A percentile compares a stretch with the other conserved stretches of the same genome.
Conservation (phyloP, 2,797 vertebrate species). For the Rhinogobio ventralis region DNA sequence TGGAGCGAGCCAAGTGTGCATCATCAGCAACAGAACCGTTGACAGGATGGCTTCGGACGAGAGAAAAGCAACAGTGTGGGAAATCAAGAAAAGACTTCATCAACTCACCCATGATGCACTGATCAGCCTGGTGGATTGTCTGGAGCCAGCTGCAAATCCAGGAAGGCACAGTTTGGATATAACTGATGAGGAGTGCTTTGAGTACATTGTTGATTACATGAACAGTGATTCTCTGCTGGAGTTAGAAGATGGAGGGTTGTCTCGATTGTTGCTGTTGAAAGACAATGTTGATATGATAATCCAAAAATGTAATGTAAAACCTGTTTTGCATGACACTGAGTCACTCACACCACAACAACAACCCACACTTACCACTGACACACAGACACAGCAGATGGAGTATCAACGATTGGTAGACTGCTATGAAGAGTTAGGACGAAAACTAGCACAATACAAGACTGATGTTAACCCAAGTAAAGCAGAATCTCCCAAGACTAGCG, state of each 20-base stretch:
- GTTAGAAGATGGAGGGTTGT: too few species aligned
- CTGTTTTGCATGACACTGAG: not conserved
- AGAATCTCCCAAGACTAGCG: not conserved
- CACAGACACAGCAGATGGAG: not conserved
- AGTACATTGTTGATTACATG: too few species aligned
- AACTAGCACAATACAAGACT: not conserved
- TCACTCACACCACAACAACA: not conserved
- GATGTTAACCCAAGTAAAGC: not conserved
- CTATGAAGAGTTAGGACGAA: not conserved
- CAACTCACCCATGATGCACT: not conserved
- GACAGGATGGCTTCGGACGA: too few species aligned
- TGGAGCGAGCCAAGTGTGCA: conserved; percentile 56
- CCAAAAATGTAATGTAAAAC: too few species aligned
- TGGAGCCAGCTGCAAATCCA: not conserved
- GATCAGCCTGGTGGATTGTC: not conserved
- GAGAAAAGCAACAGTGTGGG: not conserved
- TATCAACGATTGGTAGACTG: not conserved
- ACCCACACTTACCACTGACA: not conserved
- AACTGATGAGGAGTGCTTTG: too few species aligned
- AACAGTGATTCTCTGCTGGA: too few species aligned
- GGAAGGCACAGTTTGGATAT: not conserved
- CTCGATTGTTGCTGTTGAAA: too few species aligned
- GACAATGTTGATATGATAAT: too few species aligned
- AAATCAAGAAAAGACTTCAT: conserved; percentile 2
- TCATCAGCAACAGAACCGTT: too few species aligned